Conservation (phyloP, 2,888 invertebrate species). For the Acleris sparsana region DNA sequence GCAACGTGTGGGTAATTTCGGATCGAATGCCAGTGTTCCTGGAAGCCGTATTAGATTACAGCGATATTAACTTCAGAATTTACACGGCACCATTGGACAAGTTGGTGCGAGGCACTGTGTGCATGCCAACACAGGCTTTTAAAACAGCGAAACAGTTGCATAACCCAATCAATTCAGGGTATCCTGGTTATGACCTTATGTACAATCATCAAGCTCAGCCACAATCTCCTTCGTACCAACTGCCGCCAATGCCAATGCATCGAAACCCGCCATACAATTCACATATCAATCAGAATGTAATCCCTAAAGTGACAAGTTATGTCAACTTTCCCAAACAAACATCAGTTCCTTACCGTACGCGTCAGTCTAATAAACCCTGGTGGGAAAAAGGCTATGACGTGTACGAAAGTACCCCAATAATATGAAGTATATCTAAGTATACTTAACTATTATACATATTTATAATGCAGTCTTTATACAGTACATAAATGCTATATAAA, state of each 20-base stretch:
- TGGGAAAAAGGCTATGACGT: conserved; percentile 58
- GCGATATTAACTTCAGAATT: conserved; percentile 91
- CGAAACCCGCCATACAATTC: conserved; percentile 37
- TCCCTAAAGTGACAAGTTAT: conserved; percentile 50
- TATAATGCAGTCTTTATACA: conserved; percentile 11
- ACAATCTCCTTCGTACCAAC: conserved; percentile 2
- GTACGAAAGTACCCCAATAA: conserved; percentile 43
- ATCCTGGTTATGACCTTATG: conserved; percentile 2
- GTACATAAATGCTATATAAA: conserved; percentile 42
- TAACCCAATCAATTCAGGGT: background rate
- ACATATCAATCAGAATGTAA: conserved; percentile 43
- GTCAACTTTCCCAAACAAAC: conserved; percentile 50
- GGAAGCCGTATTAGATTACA: conserved; percentile 86
- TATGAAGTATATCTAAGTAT: background rate
- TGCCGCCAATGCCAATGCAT: conserved; percentile 31
- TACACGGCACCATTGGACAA: conserved; percentile 87
- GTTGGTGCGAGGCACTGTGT: conserved; percentile 88
- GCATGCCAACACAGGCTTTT: conserved; percentile 74
- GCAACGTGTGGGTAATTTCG: conserved; percentile 91
- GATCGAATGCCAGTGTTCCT: conserved; percentile 92
- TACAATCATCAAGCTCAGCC: conserved; percentile 8
- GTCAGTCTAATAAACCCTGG: conserved; percentile 48
- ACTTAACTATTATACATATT: background rate
- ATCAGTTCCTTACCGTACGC: conserved; percentile 43
- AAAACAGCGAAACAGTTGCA: conserved; percentile 5